Evolutionary conservation across 2,113 vertebrate genomes (phyloP).

Genomic region (Rhegmatorhina hoffmannsi): DNA sequence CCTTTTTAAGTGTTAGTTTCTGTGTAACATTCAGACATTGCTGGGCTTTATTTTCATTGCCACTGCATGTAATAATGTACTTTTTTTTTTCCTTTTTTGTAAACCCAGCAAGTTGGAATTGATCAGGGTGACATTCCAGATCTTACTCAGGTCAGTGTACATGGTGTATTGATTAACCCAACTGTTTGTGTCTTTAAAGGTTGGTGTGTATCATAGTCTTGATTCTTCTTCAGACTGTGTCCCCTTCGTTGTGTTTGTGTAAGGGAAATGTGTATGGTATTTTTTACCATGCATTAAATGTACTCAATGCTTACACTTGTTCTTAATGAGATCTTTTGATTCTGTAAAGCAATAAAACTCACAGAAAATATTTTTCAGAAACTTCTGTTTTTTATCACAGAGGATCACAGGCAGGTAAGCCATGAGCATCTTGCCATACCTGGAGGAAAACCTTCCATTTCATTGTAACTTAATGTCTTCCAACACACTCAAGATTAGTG

Average conservation of each 20-base stretch:
- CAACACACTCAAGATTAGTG: not conserved
- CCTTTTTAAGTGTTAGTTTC: slow-evolving; percentile 2
- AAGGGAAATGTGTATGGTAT: not conserved
- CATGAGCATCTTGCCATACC: not conserved
- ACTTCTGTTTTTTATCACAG: not conserved
- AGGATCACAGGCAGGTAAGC: not conserved
- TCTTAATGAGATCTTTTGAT: not conserved
- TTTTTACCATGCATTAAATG: not conserved
- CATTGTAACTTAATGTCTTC: not conserved
- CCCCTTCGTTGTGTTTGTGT: slow-evolving; percentile 6
- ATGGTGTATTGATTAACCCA: slow-evolving; percentile 74
- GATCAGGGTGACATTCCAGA: slow-evolving; percentile 91
- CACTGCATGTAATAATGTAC: slow-evolving; percentile 56
- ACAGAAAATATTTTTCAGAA: not conserved
- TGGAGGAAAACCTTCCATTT: not conserved
- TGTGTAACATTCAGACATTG: not conserved
- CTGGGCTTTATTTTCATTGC: slow-evolving; percentile 30
- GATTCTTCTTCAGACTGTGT: not conserved
- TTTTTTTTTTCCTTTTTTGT: slow-evolving; percentile 67
- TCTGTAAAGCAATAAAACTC: not conserved
- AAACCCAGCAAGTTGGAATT: slow-evolving; percentile 94
- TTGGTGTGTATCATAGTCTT: not conserved
- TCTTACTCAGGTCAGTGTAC: slow-evolving; percentile 93
- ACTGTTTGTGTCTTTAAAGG: not conserved
- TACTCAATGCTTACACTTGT: not conserved